Evolutionary conservation across 2,888 invertebrate genomes (phyloP), one percentile per base, ranked within the genome.

Genomic region (Nebria salina): DNA sequence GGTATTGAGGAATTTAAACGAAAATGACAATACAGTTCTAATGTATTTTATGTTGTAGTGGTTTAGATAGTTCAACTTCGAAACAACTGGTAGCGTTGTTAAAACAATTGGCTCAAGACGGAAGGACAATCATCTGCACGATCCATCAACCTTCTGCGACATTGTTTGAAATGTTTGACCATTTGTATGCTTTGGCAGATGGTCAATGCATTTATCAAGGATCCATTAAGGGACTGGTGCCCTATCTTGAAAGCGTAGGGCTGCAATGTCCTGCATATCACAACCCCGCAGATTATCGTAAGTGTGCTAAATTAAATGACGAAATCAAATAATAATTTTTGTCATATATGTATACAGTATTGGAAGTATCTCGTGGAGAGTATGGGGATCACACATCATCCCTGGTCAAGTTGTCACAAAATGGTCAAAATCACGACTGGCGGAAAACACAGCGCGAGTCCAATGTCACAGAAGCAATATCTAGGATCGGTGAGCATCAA

Each of bases 131-230:
- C 82, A 93, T 98, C 79, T 95, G 96, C 86, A 95, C 96, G 20
- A 96, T 98, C 86, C 98, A 98, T 89, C 97, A 98, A 88, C 97
- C 98, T 0, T 96, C 96, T 82, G 96, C 97, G 2, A 90, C 94
- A 75, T 90, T 97, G 72, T 94, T 97, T 85, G 94, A 95, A 86
- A 95, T 96, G 93, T 95, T 98, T 87, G 97, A 98, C 89, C 93
- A 96, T 87, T 89, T 98, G 66, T 97, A 97, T 88, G 94, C 95
- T 54, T 89, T 98, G 20, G 94, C 95, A 0, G 93, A 92, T 54
- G 98, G 97, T 0, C 90, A 91, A 83, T 96, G 96, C 86, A 93
- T 95, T 20, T 96, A 95, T 87, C 93, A 95, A 82, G 98, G 98
- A 8, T 92, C 94, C 0, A 92, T 96, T 0, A 90, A 91, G 43